phyloP scores from a whole-genome alignment of 2,113 vertebrate species.

The Nycticorax nycticorax region DNA sequence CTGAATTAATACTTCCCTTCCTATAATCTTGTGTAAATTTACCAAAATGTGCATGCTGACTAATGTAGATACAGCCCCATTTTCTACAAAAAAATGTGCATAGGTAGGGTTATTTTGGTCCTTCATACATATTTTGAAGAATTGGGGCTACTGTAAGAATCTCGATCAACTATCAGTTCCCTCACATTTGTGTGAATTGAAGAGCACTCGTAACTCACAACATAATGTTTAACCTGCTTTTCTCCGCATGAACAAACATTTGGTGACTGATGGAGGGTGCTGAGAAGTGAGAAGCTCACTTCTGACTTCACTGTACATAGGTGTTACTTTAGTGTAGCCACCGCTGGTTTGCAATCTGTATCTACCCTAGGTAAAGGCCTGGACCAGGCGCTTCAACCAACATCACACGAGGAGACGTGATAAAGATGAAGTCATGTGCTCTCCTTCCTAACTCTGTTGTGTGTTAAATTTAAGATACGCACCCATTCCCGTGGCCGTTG shows the following conservation, averaged over 20 bases:
- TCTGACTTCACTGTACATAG: background rate
- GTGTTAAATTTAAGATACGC: background rate
- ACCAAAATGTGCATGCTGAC: background rate
- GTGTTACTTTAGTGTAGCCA: background rate
- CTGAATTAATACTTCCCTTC: background rate
- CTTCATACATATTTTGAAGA: background rate
- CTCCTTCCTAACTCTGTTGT: background rate
- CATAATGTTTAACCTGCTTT: background rate
- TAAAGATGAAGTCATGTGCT: background rate
- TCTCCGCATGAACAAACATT: accelerated
- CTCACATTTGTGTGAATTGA: background rate
- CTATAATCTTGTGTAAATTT: background rate
- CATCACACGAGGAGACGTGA: accelerated
- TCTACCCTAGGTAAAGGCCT: background rate
- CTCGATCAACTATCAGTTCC: background rate
- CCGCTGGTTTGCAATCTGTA: background rate
- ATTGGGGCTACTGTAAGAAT: background rate
- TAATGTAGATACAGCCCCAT: background rate
- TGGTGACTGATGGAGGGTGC: background rate
- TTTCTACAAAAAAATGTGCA: background rate
- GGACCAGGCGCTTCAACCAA: background rate
- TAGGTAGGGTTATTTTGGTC: background rate
- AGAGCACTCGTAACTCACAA: background rate
- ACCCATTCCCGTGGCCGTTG: background rate
- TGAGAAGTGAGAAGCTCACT: background rate